phyloP scores from a whole-genome alignment of 2,797 vertebrate genomes.

The Carapus acus region DNA sequence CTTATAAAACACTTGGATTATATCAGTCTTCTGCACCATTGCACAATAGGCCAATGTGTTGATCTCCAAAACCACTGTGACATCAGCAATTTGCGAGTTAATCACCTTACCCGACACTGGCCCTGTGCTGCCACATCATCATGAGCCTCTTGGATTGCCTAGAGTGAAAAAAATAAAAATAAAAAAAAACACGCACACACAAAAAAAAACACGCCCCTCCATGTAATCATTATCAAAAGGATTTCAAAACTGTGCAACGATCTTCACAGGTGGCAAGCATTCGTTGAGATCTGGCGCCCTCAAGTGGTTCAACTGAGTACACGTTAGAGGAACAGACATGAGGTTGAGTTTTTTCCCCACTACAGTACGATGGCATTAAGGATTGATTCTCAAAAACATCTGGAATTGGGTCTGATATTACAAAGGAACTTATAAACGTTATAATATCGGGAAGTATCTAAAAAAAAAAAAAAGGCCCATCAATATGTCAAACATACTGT shows the following conservation, averaged over 20 bases:
- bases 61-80: background rate
- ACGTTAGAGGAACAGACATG: background rate
- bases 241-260: no score
- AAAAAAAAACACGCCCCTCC: no score
- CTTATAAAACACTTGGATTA: background rate
- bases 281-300: constrained; percentile 25
- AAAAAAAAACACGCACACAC: constrained; percentile 17
- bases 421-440: no score
- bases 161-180: no score
- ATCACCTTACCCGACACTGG: constrained; percentile 82
- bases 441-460: no score
- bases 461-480: no score
- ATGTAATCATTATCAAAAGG: no score
- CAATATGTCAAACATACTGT: no score
- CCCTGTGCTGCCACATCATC: constrained; percentile 87
- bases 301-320: constrained; percentile 30
- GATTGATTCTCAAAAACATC: no score
- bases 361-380: no score
- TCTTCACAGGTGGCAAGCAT: background rate
- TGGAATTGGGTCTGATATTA: no score
- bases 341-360: no score
- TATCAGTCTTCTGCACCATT: background rate
- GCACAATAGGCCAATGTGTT: background rate
- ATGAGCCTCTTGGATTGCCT: constrained; percentile 85
- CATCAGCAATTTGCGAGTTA: background rate